Base-by-base conservation (phyloP, 1,140 invertebrate genomes). In the Drosophila bocqueti region DNA sequence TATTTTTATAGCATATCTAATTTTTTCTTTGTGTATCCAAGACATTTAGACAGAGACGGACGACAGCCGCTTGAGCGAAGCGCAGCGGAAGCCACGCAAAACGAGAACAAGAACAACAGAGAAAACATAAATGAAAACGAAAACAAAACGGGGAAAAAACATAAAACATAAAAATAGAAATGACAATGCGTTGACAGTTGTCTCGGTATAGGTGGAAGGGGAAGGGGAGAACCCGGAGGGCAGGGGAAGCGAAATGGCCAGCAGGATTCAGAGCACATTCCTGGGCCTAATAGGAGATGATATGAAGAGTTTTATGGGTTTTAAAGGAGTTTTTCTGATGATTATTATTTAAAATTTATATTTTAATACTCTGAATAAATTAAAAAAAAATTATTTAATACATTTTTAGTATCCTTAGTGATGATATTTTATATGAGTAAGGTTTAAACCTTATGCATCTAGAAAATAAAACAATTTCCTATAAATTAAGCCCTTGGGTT, bases 131-230 rank as follows among this genome's bases (percentile, higher is more conserved):
- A 83, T 78, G 68, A 81, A 86, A 86, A 87, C 6, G 73, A 76
- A 69, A 72, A 76, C 63, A 66, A 65, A 81, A 66, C 47, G 45
- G 16, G 21, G 45, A 58, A 79, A 77, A 72, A 90, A 90, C 87
- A 87, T 89, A 87, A 89, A 89, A 89, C 84, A 87, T 87, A 89
- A 87, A 87, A 87, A 87, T 87, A 87, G 83, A 89, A 87, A 81
- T 89, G 84, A 87, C 81, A 76, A 84, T 81, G 84, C 84, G 85
- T 76, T 89, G 84, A 89, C 85, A 89, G 81, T 90, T 60, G 52
- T 69, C 45, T 68, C 38, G 38, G 64, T 79, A 60, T 43, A 58
- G 68, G 45, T 52, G 13, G 73, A 76, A 55, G 36, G 62, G 58
- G 54, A 29, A 45, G 21, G n/a, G 24, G 47, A 24, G 24, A 16